These are phyloP conservation scores for Myiagra hebetior DNA, from an alignment of 2,113 vertebrate species.

Conservation along the genomic window DNA sequence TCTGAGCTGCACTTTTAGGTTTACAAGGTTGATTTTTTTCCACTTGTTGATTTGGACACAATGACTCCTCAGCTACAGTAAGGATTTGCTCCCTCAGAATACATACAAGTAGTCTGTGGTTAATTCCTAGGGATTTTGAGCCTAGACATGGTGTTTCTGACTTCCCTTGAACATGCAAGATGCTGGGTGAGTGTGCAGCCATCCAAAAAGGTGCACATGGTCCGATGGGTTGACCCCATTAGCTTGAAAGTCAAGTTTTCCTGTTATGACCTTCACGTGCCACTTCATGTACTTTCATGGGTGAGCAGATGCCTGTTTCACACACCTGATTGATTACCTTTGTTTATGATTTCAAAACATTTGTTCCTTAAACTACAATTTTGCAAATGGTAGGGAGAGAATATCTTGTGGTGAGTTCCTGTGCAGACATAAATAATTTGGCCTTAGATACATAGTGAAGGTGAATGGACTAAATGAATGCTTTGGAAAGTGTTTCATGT, in stretches of 20 bases:
- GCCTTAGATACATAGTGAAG: neutral
- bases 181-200: neutral
- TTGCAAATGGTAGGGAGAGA: accelerated
- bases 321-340: neutral
- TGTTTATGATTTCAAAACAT: neutral
- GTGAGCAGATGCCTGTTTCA: neutral
- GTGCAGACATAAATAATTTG: neutral
- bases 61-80: neutral
- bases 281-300: neutral
- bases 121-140: neutral
- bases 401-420: neutral
- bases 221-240: neutral
- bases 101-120: too few relatives aligned
- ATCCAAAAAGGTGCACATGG: accelerated
- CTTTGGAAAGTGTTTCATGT: neutral
- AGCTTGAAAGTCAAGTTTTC: neutral
- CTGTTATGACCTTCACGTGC: neutral
- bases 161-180: neutral
- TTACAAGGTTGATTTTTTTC: accelerated
- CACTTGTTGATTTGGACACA: neutral
- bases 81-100: neutral
- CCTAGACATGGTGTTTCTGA: neutral
- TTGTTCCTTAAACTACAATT: neutral
- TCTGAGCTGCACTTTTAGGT: neutral
- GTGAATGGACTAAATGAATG: neutral